A percentile compares a stretch with the other conserved stretches of the same genome.
These are phyloP conservation scores for Apantesis nais DNA, from an alignment of 2,888 invertebrate species.

Conservation along the genomic window DNA sequence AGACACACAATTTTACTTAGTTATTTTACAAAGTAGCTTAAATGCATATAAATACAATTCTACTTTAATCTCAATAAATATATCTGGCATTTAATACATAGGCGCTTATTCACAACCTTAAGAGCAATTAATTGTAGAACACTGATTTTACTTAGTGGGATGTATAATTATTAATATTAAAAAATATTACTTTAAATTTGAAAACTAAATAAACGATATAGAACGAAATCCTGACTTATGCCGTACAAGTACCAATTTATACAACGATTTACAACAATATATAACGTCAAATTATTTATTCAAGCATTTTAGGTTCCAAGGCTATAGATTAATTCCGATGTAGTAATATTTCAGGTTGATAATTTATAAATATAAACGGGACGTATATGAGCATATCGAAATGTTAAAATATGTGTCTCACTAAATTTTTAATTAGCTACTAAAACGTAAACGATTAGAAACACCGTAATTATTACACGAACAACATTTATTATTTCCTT, in stretches of 20 bases:
- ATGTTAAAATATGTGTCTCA: not conserved
- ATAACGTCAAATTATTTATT: not conserved
- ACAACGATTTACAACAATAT: not conserved
- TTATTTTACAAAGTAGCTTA: not conserved
- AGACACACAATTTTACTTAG: not conserved
- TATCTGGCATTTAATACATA: not conserved
- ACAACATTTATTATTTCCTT: not conserved
- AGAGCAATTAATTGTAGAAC: not conserved
- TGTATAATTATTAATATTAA: no score
- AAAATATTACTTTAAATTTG: not conserved
- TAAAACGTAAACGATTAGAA: not conserved
- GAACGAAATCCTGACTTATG: no score
- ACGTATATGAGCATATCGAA: not conserved
- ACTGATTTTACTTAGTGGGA: not conserved
- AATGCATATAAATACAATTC: no score
- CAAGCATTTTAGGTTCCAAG: not conserved
- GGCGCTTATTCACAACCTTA: not conserved
- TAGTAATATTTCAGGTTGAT: not conserved
- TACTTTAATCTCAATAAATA: not conserved
- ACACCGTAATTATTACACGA: not conserved
- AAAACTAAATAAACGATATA: not conserved
- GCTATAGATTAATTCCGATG: not conserved
- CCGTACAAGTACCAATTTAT: not conserved
- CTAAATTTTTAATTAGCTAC: slow-evolving; percentile 1
- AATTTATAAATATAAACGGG: not conserved